Base-by-base conservation (phyloP, 2,113 vertebrate genomes). In the Mesoclemmys tuberculata region DNA sequence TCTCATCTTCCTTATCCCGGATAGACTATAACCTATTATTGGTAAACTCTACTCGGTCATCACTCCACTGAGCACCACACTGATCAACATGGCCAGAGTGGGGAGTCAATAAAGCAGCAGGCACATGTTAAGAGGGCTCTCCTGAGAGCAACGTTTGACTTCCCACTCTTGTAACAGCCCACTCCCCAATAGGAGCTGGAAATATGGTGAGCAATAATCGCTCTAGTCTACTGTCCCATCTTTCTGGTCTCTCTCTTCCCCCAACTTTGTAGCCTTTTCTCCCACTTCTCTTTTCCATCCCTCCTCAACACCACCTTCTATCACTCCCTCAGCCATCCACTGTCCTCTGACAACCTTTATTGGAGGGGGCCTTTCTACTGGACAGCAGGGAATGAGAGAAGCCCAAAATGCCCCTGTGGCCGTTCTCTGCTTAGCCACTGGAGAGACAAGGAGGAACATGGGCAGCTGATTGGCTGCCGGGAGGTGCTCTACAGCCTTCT, bases 141-240 rank as follows among this genome's bases (percentile, higher is more conserved):
- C 22, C 11, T 6, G 41, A 75, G 4, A 78, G 71, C 19, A 52
- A 8, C 0, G 0, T 80, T 44, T 27, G 2, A 31, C 46, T 6
- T 10, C 18, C 29, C 7, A 12, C 84, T 87, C 51, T 26, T 46
- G 5, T 0, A 1, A 16, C 2, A 87, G 8, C 27, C n/a, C 54
- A 54, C 35, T n/a, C n/a, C n/a, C n/a, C 48, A 80, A 35, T 1
- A 89, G 29, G 75, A 26, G 21, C 3, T 75, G 21, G 10, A 24
- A 94, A 93, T 14, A 46, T 3, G 46, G 2, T 35, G 2, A 81
- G 35, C 3, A 61, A 56, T 0, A 77, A 29, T 11, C 71, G 26
- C 22, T 24, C 38, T 74, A n/a, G 8, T 71, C 21, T 71, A 71
- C 10, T 10, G 21, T 41, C n/a, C 29, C n/a, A 61, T 29, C 14